A percentile compares a stretch with the other conserved stretches of the same genome.
Conservation (phyloP, 2,113 vertebrate genomes). For the Hipposideros armiger region DNA sequence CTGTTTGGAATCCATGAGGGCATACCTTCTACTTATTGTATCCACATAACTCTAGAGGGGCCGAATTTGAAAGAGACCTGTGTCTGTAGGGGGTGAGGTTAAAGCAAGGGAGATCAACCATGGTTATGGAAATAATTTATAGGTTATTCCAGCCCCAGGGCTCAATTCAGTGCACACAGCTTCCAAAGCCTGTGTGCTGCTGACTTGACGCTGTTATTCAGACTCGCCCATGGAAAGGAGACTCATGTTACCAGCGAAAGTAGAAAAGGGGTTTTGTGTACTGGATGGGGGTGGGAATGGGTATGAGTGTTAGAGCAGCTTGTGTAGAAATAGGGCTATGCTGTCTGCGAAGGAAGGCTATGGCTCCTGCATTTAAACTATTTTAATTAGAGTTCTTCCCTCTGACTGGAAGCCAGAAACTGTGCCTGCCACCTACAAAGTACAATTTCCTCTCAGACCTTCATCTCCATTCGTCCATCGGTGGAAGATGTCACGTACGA, state of each 20-base stretch:
- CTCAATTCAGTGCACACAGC: constrained; percentile 4
- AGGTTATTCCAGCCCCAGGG: constrained; percentile 68
- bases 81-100: constrained; percentile 54
- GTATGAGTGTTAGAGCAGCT: not conserved
- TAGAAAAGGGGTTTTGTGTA: constrained; percentile 61
- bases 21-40: constrained; percentile 53
- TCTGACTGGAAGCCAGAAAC: constrained; percentile 40
- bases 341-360: not conserved
- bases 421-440: constrained; percentile 26
- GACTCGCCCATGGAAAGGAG: not conserved
- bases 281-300: not conserved
- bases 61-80: constrained; percentile 68
- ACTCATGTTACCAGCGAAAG: constrained; percentile 26
- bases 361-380: not conserved
- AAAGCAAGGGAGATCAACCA: constrained; percentile 35
- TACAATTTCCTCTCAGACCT: constrained; percentile 62
- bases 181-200: not conserved
- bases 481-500: constrained; percentile 45
- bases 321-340: not conserved
- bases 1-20: constrained; percentile 55
- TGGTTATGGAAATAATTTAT: constrained; percentile 72
- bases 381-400: constrained; percentile 57
- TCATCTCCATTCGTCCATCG: constrained; percentile 64
- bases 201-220: constrained; percentile 22
- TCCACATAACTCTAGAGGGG: not conserved